These are phyloP conservation scores for Martes flavigula DNA, from an alignment of 2,797 vertebrate species.

Conservation along the genomic window DNA sequence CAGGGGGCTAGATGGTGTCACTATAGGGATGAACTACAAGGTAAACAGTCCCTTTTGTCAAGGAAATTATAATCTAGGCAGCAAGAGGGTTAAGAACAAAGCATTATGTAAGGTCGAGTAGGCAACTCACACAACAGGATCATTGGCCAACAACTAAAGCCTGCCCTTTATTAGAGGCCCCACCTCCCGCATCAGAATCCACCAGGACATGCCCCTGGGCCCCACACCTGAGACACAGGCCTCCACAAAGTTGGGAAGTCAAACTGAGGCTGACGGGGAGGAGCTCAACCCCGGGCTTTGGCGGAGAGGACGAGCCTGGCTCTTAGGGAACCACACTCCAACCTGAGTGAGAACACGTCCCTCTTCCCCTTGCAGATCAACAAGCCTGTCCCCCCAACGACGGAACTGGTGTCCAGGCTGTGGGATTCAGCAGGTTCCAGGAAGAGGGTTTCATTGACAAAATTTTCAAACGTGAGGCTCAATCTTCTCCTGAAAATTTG, in stretches of 20 bases:
- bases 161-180: background rate
- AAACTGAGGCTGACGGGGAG: background rate
- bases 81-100: background rate
- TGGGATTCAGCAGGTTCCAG: background rate
- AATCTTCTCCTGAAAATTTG: background rate
- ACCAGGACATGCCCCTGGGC: accelerated
- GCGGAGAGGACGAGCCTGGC: background rate
- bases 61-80: background rate
- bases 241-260: background rate
- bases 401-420: background rate
- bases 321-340: background rate
- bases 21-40: background rate
- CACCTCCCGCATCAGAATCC: background rate
- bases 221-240: background rate
- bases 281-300: background rate
- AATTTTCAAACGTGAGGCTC: background rate
- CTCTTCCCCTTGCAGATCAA: background rate
- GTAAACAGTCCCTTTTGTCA: background rate
- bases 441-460: background rate
- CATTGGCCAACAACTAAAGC: background rate
- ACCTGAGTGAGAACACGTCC: background rate
- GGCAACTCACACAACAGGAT: background rate
- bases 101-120: background rate
- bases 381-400: background rate
- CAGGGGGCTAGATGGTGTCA: background rate